Base-by-base conservation (phyloP, 2,888 invertebrate genomes). In the Pheosia gnoma region DNA sequence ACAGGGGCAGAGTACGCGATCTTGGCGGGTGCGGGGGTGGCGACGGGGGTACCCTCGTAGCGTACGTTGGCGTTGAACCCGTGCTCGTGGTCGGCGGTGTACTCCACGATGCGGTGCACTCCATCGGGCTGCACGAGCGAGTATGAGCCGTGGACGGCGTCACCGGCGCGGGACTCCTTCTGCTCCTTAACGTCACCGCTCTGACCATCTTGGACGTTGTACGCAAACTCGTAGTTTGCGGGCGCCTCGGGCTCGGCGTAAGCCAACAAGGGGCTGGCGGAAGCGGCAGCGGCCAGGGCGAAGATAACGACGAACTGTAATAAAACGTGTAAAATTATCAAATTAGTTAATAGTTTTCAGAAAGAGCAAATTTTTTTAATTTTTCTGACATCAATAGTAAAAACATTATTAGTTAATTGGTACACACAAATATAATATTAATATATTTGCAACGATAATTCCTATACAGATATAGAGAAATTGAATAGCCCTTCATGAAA, bases 41-140 rank as follows among this genome's bases (percentile, higher is more conserved):
- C 72, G 38, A 71, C 67, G 43, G 88, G 84, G 39, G 84, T 82
- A n/a, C 89, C 89, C 69, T 91, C 90, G 73, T 90, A 90, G 47
- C 88, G 86, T 38, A 91, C 91, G 60, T 82, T 70, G 41, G 92
- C 91, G 80, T 88, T 90, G 84, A 91, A 92, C 54, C 92, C 92
- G 75, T 87, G 76, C 61, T 80, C 83, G 62, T 84, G 85, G 79
- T 90, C 90, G 37, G 90, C 80, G 72, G 87, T 85, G 84, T 91
- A 91, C 62, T 90, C 90, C 7, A 91, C 91, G 64, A 90, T 85
- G 66, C 91, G 87, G 71, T 80, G 84, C 49, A 86, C 83, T 5
- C 92, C 91, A 67, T 92, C 91, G 65, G 90, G 90, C 67, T 92
- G 91, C 47, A 91, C 79, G 36, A 91, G 84, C 5, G 91, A 89